phyloP scores from a whole-genome alignment of 2,113 vertebrate genomes.

The Conger conger region DNA sequence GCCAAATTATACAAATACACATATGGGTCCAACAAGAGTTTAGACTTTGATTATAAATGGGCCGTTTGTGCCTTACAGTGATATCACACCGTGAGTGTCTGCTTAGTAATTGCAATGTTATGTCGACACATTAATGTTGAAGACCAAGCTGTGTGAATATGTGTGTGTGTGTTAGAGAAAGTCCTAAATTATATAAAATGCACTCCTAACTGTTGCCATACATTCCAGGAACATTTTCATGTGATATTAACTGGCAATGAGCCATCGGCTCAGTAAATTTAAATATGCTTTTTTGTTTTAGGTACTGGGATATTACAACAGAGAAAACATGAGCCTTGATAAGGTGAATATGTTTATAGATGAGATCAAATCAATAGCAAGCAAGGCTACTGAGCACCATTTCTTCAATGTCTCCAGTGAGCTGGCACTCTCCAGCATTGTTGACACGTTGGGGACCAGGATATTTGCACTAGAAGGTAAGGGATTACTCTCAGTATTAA shows the following conservation, averaged over 20 bases:
- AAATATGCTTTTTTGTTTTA: slow-evolving; percentile 44
- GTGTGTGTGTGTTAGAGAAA: background rate
- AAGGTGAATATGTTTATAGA: slow-evolving; percentile 78
- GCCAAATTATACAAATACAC: background rate
- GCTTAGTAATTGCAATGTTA: too few relatives aligned
- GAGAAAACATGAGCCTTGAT: slow-evolving; percentile 82
- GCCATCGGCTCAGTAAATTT: background rate
- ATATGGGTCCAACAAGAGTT: background rate
- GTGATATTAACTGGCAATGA: background rate
- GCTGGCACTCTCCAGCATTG: slow-evolving; percentile 82
- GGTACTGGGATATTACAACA: slow-evolving; percentile 92
- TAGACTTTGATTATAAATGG: background rate
- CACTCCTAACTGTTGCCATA: background rate
- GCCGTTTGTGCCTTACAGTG: too few relatives aligned
- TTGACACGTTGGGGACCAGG: slow-evolving; percentile 85
- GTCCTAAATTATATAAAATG: too few relatives aligned
- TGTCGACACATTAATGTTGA: background rate
- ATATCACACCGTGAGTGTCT: too few relatives aligned
- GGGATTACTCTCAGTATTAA: background rate
- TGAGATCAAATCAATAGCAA: slow-evolving; percentile 90
- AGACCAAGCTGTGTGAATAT: background rate
- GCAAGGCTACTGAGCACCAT: slow-evolving; percentile 80
- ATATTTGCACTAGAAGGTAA: slow-evolving; percentile 97
- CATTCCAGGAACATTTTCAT: background rate
- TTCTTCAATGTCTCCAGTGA: slow-evolving; percentile 98